Evolutionary conservation across 2,888 invertebrate genomes (phyloP).

Genomic region (Yponomeuta plumbellus): DNA sequence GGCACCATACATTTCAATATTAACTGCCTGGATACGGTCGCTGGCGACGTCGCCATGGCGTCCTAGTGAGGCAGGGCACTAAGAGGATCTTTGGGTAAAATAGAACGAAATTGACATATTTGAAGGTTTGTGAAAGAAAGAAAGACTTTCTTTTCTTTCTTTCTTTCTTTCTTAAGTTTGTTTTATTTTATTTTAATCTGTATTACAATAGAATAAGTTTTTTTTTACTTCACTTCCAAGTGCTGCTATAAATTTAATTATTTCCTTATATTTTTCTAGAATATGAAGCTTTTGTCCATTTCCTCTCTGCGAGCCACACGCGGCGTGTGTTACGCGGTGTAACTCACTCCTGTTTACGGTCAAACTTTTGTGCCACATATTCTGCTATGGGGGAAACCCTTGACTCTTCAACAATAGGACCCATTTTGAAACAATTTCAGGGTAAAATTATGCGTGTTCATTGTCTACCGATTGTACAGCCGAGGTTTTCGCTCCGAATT

Average conservation of each 20-base stretch:
- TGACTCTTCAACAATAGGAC: background rate
- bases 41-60: no score
- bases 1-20: no score
- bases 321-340: slow-evolving; percentile 6
- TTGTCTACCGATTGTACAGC: background rate
- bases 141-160: no score
- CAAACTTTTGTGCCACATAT: slow-evolving; percentile 9
- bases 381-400: background rate
- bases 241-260: background rate
- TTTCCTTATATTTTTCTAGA: background rate
- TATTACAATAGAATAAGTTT: no score
- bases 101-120: no score
- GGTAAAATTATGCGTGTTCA: background rate
- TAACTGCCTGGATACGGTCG: no score
- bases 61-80: no score
- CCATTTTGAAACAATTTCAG: background rate
- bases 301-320: background rate
- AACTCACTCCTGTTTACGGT: slow-evolving; percentile 13
- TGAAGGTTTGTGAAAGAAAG: no score
- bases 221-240: no score
- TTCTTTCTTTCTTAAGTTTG: no score
- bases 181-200: no score
- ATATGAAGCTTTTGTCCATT: background rate
- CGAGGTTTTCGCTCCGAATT: slow-evolving; percentile 5
- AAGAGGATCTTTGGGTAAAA: no score